Percentiles rank a stretch among this genome's conserved stretches.
phyloP scores from a whole-genome alignment of 2,113 vertebrate species.

The Trichomycterus rosablanca region DNA sequence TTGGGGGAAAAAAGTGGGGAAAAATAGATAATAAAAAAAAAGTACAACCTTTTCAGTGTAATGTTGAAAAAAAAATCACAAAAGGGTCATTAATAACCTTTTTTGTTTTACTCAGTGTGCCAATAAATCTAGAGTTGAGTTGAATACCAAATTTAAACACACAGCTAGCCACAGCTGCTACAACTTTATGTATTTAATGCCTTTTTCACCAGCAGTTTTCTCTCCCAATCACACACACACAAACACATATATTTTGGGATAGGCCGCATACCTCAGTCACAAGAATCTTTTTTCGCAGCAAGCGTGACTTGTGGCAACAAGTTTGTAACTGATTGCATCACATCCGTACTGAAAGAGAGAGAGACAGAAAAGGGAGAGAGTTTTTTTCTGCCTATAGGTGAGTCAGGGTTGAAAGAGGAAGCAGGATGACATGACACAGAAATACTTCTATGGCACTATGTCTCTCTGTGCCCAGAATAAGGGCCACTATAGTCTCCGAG shows the following conservation, averaged over 20 bases:
- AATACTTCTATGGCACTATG: conserved; percentile 29
- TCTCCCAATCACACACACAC: background rate
- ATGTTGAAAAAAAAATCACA: too few species aligned
- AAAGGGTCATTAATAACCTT: too few species aligned
- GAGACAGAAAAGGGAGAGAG: conserved; percentile 18
- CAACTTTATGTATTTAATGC: conserved; percentile 14
- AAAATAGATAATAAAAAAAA: too few species aligned
- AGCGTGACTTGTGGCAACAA: conserved; percentile 40
- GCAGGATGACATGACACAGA: conserved; percentile 37
- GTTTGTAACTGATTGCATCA: conserved; percentile 44
- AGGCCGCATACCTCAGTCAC: conserved; percentile 27
- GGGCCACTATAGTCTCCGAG: conserved; percentile 16
- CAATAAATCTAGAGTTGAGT: background rate
- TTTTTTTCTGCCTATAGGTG: conserved; percentile 29
- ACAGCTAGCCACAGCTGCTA: conserved; percentile 10
- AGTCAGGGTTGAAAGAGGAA: conserved; percentile 38
- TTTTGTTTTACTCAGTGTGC: too few species aligned
- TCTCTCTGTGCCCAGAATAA: conserved; percentile 15
- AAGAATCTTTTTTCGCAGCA: conserved; percentile 36
- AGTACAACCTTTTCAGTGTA: too few species aligned
- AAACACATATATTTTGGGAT: conserved; percentile 11
- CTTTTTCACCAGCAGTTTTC: conserved; percentile 2
- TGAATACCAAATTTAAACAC: conserved; percentile 2
- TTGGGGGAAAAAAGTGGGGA: too few species aligned
- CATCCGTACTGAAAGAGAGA: conserved; percentile 38